Base-by-base conservation (phyloP, 2,113 vertebrate species). In the Tauraco erythrolophus region DNA sequence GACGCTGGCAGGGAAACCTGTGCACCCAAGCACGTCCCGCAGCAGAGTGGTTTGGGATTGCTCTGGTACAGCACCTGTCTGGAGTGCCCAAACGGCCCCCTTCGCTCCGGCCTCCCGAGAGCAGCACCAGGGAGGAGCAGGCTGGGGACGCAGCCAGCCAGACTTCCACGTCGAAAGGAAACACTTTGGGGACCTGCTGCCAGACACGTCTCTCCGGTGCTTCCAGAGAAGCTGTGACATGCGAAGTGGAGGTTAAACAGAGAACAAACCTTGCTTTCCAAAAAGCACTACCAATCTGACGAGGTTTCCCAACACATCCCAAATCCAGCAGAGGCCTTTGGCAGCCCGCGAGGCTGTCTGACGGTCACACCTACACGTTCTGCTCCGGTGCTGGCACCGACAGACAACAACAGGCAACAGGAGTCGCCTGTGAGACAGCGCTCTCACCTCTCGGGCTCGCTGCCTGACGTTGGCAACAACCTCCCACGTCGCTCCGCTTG, bases 321-420 rank as follows among this genome's bases (percentile, higher is more conserved):
- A 17, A 50, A 31, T 2, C 58, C 88, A 77, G 75, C 31, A 2
- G 13, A 23, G 75, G 76, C 45, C 80, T 22, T 31, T 19, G 81
- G 93, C 89, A 89, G 88, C 60, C 64, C 3, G 22, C 3, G 9
- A 61, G 43, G 81, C 80, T 60, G 81, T 72, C 90, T 86, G 75
- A 24, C 35, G 3, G 70, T 57, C 74, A 77, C 95, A 92, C 94
- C 95, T 58, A 58, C 96, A 37, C 30, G 0, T 41, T 80, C 62
- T 70, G 94, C 89, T 87, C 87, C 6, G 3, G 85, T 4, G 27
- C 48, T 19, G 41, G 57, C 78, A 72, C 66, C 4, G 75, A 31
- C 81, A 95, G 88, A 90, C 92, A 88, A n/a, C 84, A 68, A 2
- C 62, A 46, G 84, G 81, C 92, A 81, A 33, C n/a, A 62, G 79